phyloP scores from a whole-genome alignment of 2,113 vertebrate species.

The Spheniscus mendiculus region DNA sequence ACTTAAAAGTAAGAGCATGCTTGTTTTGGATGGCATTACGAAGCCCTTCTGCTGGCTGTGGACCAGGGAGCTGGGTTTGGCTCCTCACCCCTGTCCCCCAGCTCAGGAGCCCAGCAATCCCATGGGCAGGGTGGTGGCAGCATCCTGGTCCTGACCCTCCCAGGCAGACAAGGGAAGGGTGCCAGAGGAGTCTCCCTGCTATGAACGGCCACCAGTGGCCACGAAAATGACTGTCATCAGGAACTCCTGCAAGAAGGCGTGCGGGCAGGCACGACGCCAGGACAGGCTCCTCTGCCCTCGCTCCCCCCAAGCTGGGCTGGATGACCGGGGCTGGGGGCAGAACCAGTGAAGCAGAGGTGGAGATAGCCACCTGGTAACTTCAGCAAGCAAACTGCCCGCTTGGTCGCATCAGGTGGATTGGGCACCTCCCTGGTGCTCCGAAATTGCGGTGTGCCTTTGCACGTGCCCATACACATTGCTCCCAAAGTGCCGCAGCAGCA shows the following conservation, averaged over 20 bases:
- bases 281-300: neutral
- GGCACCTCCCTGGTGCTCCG: neutral
- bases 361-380: accelerated
- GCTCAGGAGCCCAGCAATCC: neutral
- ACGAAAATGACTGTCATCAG: no score
- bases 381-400: neutral
- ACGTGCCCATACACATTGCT: accelerated
- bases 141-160: accelerated
- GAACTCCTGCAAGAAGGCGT: neutral
- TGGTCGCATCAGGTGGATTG: accelerated
- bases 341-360: neutral
- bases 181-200: neutral
- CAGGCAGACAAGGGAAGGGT: neutral
- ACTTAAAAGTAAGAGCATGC: slow-evolving; percentile 1
- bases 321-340: neutral
- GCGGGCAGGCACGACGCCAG: accelerated
- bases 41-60: neutral
- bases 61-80: neutral
- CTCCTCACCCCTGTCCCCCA: neutral
- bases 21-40: neutral
- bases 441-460: no score
- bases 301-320: neutral
- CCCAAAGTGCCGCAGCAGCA: neutral
- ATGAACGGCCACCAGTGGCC: accelerated
- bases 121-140: accelerated